Evolutionary conservation across 1,140 invertebrate species (phyloP).

Genomic region (Apolygus lucorum): DNA sequence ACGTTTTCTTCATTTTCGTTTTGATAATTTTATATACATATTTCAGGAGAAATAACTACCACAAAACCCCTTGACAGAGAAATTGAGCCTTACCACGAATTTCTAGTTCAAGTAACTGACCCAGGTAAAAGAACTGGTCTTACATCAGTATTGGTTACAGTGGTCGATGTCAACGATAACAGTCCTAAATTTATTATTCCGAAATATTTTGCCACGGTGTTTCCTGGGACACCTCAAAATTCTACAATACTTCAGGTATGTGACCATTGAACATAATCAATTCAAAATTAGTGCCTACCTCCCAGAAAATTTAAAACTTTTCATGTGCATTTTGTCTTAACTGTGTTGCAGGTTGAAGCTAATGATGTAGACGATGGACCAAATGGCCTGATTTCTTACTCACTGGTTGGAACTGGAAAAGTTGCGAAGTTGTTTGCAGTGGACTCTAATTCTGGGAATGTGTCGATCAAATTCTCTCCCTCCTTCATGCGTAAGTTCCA

Average conservation of each 20-base stretch:
- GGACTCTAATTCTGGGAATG: neutral
- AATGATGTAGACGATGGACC: slow-evolving; percentile 59
- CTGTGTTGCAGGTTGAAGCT: slow-evolving; percentile 45
- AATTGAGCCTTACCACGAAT: slow-evolving; percentile 57
- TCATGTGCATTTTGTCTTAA: too few relatives aligned
- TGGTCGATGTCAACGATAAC: slow-evolving; percentile 83
- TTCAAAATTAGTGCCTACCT: too few relatives aligned
- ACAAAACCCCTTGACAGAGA: slow-evolving; percentile 72
- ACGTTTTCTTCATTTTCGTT: too few relatives aligned
- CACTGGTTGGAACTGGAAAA: slow-evolving; percentile 31
- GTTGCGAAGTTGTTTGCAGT: neutral
- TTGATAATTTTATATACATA: too few relatives aligned
- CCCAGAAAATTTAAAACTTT: too few relatives aligned
- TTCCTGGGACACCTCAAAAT: slow-evolving; percentile 50
- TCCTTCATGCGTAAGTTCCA: too few relatives aligned
- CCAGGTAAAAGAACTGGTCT: slow-evolving; percentile 72
- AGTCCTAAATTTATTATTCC: slow-evolving; percentile 67
- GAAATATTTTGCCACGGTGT: slow-evolving; percentile 68
- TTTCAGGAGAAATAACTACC: slow-evolving; percentile 64
- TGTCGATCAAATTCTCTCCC: neutral
- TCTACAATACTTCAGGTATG: slow-evolving; percentile 58
- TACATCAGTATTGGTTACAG: slow-evolving; percentile 63
- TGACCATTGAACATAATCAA: too few relatives aligned
- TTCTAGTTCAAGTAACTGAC: slow-evolving; percentile 77
- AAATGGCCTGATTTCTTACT: slow-evolving; percentile 59